phyloP scores from a whole-genome alignment of 2,888 invertebrate species.

The Ichneumoninae sp. region DNA sequence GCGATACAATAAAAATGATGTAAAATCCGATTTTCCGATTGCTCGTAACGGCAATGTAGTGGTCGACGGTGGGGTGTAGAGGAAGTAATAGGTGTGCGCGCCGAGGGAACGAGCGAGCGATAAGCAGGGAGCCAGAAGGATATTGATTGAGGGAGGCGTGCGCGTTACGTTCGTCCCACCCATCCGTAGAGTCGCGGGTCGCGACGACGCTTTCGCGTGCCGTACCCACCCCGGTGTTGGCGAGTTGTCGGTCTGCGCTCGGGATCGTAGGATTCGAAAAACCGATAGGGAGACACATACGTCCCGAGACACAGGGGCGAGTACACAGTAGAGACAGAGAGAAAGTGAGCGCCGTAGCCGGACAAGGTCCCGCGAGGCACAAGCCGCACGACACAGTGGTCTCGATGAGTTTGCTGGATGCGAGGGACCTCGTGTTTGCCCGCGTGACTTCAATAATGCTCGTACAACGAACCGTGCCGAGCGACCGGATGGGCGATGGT shows the following conservation, averaged over 20 bases:
- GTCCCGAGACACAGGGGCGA: conserved; percentile 4
- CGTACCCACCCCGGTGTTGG: conserved; percentile 52
- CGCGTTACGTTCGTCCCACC: conserved; percentile 69
- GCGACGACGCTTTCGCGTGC: conserved; percentile 55
- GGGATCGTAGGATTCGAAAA: conserved; percentile 82
- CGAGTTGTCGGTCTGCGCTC: conserved; percentile 82
- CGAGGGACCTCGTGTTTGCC: conserved; percentile 58
- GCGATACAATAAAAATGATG: background rate
- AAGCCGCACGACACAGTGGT: background rate
- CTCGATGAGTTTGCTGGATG: conserved; percentile 55
- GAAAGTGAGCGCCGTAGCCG: background rate
- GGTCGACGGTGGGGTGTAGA: background rate
- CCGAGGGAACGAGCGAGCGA: conserved; percentile 57
- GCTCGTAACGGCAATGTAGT: background rate
- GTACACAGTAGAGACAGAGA: background rate
- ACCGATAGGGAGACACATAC: background rate
- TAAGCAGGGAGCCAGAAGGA: conserved; percentile 71
- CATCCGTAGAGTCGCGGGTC: conserved; percentile 57
- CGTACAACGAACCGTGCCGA: conserved; percentile 67
- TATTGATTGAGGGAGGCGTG: conserved; percentile 77
- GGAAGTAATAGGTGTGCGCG: conserved; percentile 51
- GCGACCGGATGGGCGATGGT: conserved; percentile 65
- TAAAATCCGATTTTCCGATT: conserved; percentile 15
- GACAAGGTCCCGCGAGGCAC: conserved; percentile 4
- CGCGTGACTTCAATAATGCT: conserved; percentile 58